Evolutionary conservation across 2,113 vertebrate genomes (phyloP).

Genomic region (Centropus bengalensis): DNA sequence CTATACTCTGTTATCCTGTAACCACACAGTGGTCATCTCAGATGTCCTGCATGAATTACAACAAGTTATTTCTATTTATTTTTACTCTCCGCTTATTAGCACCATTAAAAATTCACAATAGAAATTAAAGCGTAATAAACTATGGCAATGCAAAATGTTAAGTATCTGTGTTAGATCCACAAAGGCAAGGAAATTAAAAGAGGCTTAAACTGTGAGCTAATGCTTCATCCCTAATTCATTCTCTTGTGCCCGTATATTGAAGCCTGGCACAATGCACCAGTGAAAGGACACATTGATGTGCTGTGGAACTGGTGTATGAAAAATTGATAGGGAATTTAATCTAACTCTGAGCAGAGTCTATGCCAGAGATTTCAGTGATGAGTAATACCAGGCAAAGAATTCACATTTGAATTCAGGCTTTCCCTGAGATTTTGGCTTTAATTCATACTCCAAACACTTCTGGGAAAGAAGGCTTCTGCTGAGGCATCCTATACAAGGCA

Average conservation of each 20-base stretch:
- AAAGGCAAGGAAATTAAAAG: conserved; percentile 39
- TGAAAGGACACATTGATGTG: conserved; percentile 14
- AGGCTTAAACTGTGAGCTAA: conserved; percentile 48
- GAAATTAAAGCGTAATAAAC: conserved; percentile 3
- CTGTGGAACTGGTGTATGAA: background rate
- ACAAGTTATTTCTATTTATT: background rate
- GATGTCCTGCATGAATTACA: background rate
- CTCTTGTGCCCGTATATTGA: background rate
- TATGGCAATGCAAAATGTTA: background rate
- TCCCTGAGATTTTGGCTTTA: background rate
- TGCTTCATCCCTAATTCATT: background rate
- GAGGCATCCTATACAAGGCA: conserved; percentile 7
- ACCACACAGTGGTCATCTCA: background rate
- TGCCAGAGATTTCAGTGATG: conserved; percentile 1
- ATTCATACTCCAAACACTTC: background rate
- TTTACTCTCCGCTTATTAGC: conserved; percentile 1
- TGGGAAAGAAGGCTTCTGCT: conserved; percentile 12
- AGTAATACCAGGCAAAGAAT: background rate
- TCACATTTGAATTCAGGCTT: conserved; percentile 20
- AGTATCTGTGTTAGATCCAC: background rate
- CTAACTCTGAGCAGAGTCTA: background rate
- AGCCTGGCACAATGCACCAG: background rate
- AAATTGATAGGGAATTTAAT: conserved; percentile 13
- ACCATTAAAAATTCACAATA: background rate
- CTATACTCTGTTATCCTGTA: background rate